phyloP scores from a whole-genome alignment of 2,113 vertebrate genomes.

The Channa maculata region DNA sequence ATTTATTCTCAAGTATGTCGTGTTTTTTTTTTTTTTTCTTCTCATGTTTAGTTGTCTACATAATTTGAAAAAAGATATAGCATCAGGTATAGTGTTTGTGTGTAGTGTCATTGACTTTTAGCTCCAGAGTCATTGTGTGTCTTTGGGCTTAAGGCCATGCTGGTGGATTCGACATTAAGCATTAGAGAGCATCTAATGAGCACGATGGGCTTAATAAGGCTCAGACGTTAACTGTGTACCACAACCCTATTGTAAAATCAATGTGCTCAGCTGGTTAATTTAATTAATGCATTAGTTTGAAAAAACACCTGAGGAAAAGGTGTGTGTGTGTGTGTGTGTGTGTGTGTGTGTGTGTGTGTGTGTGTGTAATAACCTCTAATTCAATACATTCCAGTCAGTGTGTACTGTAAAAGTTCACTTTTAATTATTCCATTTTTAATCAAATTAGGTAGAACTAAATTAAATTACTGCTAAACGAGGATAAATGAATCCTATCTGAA shows the following conservation, averaged over 20 bases:
- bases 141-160: conserved; percentile 12
- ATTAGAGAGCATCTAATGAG: conserved; percentile 43
- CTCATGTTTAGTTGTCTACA: too few species aligned
- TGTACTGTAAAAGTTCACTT: conserved; percentile 21
- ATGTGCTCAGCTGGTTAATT: conserved; percentile 44
- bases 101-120: conserved; percentile 25
- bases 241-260: conserved; percentile 51
- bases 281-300: conserved; percentile 45
- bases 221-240: conserved; percentile 48
- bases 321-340: background rate
- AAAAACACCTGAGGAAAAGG: conserved; percentile 3
- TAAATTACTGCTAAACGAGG: conserved; percentile 2
- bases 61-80: too few species aligned
- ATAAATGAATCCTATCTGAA: background rate
- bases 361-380: conserved; percentile 18
- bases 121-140: background rate
- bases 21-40: too few species aligned
- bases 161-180: conserved; percentile 33
- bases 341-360: too few species aligned
- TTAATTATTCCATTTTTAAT: conserved; percentile 51
- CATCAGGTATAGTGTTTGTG: too few species aligned
- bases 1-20: too few species aligned
- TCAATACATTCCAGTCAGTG: conserved; percentile 15
- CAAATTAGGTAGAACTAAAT: conserved; percentile 40
- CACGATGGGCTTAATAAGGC: conserved; percentile 46